phyloP scores from a whole-genome alignment of 1,140 invertebrate species.

The Cydia splendana region DNA sequence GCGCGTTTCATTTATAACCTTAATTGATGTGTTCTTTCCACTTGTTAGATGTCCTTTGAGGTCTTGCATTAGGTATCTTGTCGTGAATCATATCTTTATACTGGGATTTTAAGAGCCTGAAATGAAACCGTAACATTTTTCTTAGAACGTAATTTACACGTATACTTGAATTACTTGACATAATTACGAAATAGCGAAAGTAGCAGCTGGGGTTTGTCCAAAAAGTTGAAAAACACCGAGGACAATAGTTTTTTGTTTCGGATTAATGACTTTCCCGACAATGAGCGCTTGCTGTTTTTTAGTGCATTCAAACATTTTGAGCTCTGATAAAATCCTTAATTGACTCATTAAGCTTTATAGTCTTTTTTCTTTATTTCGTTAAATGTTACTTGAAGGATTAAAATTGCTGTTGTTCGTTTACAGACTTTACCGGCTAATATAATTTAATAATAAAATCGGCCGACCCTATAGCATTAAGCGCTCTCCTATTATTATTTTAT shows the following conservation, averaged over 20 bases:
- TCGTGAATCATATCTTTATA: conserved; percentile 56
- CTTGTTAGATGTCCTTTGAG: conserved; percentile 56
- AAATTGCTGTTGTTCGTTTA: neutral
- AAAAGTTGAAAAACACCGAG: neutral
- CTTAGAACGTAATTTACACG: neutral
- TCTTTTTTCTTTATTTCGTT: neutral
- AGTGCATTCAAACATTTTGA: conserved; percentile 18
- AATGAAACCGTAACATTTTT: neutral
- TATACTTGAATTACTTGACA: neutral
- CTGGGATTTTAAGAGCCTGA: conserved; percentile 22
- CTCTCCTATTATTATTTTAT: too few relatives aligned
- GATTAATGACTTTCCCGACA: conserved; percentile 9
- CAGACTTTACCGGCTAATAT: neutral
- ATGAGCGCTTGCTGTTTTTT: conserved; percentile 14
- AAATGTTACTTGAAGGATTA: neutral
- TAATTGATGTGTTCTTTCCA: conserved; percentile 76
- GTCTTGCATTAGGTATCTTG: conserved; percentile 50
- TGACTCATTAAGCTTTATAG: neutral
- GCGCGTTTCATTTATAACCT: conserved; percentile 68
- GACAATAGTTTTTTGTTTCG: conserved; percentile 14
- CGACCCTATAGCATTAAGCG: too few relatives aligned
- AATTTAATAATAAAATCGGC: too few relatives aligned
- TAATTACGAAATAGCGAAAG: neutral
- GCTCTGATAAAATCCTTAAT: conserved; percentile 16
- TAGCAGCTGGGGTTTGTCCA: neutral